These are phyloP conservation scores for Chamaetylas fuelleborni DNA, from an alignment of 2,113 vertebrate genomes.

Conservation along the genomic window DNA sequence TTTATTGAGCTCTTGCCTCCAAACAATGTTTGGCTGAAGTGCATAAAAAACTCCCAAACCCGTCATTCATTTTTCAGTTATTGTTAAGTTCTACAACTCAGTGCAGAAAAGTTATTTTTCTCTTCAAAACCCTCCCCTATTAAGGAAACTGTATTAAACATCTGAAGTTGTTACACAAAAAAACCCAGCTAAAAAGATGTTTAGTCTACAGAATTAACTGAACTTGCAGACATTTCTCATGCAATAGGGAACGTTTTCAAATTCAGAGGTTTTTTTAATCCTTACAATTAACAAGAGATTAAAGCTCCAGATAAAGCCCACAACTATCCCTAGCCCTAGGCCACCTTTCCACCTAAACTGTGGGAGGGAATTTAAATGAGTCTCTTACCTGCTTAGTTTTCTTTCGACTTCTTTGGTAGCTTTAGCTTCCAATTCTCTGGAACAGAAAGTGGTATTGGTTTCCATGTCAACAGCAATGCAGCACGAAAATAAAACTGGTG, in stretches of 20 bases:
- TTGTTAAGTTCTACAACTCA: background rate
- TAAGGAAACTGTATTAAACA: background rate
- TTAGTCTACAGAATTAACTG: background rate
- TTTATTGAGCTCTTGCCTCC: background rate
- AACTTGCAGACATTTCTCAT: background rate
- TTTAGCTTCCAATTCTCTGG: constrained; percentile 96
- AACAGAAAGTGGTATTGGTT: constrained; percentile 64
- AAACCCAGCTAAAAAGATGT: background rate
- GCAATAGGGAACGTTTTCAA: background rate
- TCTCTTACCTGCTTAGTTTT: constrained; percentile 88
- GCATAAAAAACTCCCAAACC: accelerated
- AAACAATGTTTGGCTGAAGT: background rate
- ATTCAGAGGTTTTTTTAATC: background rate
- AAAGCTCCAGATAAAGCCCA: constrained; percentile 5
- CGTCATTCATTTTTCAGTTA: background rate
- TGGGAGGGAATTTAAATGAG: constrained; percentile 1
- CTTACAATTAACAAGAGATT: constrained; percentile 6
- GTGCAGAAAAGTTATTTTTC: background rate
- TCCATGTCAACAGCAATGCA: constrained; percentile 49
- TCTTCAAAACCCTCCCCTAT: background rate
- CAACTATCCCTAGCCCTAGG: background rate
- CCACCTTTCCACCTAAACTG: background rate
- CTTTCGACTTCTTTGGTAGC: constrained; percentile 97
- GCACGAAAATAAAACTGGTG: background rate
- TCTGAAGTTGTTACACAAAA: background rate